Percentiles rank a stretch among this genome's conserved stretches.
These are phyloP conservation scores for Bugulina stolonifera DNA, from an alignment of 2,888 invertebrate genomes.

Conservation along the genomic window DNA sequence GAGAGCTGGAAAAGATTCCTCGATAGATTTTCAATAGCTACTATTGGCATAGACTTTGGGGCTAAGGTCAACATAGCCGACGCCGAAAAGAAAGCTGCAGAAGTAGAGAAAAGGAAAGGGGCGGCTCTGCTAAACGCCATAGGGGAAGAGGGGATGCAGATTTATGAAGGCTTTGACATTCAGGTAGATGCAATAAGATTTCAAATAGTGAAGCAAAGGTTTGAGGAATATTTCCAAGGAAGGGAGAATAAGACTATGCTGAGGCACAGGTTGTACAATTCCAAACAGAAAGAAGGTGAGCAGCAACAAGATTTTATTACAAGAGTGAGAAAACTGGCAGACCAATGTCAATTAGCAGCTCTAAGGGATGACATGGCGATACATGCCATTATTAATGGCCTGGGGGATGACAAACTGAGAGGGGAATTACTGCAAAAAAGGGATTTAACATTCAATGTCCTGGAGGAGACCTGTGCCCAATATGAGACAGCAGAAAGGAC, in stretches of 20 bases:
- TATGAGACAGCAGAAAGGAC: slow-evolving; percentile 4
- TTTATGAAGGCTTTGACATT: not conserved
- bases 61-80: not conserved
- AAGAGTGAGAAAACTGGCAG: not conserved
- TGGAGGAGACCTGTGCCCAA: not conserved
- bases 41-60: not conserved
- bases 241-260: not conserved
- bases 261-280: not conserved
- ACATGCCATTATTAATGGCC: not conserved
- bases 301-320: not conserved
- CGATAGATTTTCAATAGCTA: not conserved
- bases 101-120: not conserved
- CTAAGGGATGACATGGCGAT: not conserved
- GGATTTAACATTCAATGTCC: not conserved
- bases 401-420: not conserved
- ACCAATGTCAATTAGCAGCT: not conserved
- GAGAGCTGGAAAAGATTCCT: not conserved
- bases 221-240: not conserved
- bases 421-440: not conserved
- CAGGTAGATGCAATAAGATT: not conserved
- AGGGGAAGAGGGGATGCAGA: not conserved
- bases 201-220: not conserved
- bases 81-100: not conserved
- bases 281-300: not conserved
- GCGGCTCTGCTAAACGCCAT: not conserved